phyloP scores from a whole-genome alignment of 2,888 invertebrate species.

The Melanargia galathea region DNA sequence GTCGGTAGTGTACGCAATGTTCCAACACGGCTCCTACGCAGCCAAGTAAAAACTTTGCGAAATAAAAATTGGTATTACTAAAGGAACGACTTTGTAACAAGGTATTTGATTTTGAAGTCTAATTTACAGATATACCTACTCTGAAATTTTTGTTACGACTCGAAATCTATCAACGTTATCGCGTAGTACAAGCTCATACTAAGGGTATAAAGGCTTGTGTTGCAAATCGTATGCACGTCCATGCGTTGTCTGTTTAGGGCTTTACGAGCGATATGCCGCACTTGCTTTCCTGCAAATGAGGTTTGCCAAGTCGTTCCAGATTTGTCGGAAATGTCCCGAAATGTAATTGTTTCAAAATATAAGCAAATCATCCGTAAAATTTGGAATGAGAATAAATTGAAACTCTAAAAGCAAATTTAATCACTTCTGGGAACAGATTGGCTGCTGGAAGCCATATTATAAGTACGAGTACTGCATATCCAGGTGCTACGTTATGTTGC shows the following conservation, averaged over 20 bases:
- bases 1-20: background rate
- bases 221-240: background rate
- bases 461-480: no score
- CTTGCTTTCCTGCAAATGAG: conserved; percentile 26
- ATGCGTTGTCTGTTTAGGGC: background rate
- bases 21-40: background rate
- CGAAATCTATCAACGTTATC: no score
- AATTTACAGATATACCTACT: no score
- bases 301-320: conserved; percentile 1
- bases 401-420: no score
- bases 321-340: conserved; percentile 2
- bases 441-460: no score
- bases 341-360: background rate
- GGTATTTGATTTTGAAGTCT: no score
- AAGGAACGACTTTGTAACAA: no score
- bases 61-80: no score
- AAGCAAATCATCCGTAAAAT: background rate
- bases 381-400: background rate
- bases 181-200: no score
- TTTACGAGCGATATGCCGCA: conserved; percentile 23
- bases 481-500: no score
- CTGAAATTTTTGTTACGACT: no score
- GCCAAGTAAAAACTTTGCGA: background rate
- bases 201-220: background rate
- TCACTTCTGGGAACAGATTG: no score